Base-by-base conservation (phyloP, 2,797 vertebrate genomes). In the Poeciliopsis presidionis region DNA sequence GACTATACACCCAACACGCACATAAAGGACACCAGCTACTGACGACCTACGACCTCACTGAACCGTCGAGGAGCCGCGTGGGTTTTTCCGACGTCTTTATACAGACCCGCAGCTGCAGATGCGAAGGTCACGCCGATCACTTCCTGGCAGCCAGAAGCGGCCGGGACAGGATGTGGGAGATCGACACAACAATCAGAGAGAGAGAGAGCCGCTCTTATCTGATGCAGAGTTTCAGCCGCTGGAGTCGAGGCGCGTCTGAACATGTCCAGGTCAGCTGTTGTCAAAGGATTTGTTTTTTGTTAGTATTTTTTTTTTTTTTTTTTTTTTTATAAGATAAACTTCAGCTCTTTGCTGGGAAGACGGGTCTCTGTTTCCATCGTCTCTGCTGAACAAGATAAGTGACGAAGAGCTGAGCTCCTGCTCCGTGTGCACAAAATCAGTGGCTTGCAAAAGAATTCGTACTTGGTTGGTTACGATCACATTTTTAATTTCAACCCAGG, bases 121-220 rank as follows among this genome's bases (percentile, higher is more conserved):
- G 49, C 7, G 7, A 51, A 22, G 49, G 20, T 63, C 59, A 36
- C 18, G 33, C 3, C 7, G 20, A 95, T 94, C 89, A 95, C 95
- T 95, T 95, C 96, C 3, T 96, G 97, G 87, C 96, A 95, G 67
- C 95, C 95, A 8, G 90, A 95, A 41, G 5, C 72, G 5, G n/a
- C 25, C 41, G 74, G 70, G 77, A 74, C 39, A 41, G 20, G 63
- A 74, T 70, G 33, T 3, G n/a, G 30, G 8, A 22, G 43, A 63
- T 59, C 12, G 25, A 73, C 51, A 49, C 61, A 57, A 11, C 46
- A 28, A 30, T 41, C 0, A 4, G 51, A 73, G n/a, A 73, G 51
- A 73, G n/a, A 73, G n/a, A 72, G 67, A 36, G 4, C 5, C 33
- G 45, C 20, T 70, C 1, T n/a, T 6, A 41, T 70, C 75, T 33